These are phyloP conservation scores for Dasyurus viverrinus DNA, from an alignment of 2,113 vertebrate species.

Conservation along the genomic window DNA sequence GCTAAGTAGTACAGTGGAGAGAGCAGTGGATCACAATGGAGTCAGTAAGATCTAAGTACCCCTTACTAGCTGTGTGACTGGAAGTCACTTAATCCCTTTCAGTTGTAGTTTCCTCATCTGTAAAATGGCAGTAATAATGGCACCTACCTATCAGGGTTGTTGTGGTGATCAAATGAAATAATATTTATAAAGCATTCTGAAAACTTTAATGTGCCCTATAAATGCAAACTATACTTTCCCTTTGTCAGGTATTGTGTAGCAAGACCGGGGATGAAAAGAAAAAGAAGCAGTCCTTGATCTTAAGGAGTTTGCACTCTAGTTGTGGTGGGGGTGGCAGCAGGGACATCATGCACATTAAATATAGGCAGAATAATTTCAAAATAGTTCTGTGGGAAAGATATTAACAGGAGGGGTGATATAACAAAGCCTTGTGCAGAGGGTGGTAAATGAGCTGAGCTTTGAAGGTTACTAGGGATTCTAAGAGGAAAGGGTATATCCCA, in stretches of 20 bases:
- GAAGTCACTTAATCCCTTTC: not conserved
- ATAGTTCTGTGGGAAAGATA: not conserved
- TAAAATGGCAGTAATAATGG: not conserved
- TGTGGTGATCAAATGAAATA: not conserved
- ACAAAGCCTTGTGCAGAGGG: not conserved
- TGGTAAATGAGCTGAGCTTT: not conserved
- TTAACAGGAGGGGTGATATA: not conserved
- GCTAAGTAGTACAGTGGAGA: not conserved
- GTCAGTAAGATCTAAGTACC: not conserved
- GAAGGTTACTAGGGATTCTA: not conserved
- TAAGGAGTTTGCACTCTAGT: not conserved
- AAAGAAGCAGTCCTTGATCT: not conserved
- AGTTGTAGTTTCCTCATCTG: not conserved
- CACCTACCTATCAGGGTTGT: not conserved
- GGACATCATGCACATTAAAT: not conserved
- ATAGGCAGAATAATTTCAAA: not conserved
- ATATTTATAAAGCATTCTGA: not conserved
- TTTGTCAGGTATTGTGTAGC: not conserved
- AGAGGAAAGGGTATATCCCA: not conserved
- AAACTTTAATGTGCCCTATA: not conserved
- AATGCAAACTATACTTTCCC: not conserved
- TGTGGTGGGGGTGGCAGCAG: too few species aligned
- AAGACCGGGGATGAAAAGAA: not conserved
- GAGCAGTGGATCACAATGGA: not conserved
- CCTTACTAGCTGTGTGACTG: not conserved